Evolutionary conservation across 1,140 invertebrate genomes (phyloP).

Genomic region (Plectrocnemia conspersa): DNA sequence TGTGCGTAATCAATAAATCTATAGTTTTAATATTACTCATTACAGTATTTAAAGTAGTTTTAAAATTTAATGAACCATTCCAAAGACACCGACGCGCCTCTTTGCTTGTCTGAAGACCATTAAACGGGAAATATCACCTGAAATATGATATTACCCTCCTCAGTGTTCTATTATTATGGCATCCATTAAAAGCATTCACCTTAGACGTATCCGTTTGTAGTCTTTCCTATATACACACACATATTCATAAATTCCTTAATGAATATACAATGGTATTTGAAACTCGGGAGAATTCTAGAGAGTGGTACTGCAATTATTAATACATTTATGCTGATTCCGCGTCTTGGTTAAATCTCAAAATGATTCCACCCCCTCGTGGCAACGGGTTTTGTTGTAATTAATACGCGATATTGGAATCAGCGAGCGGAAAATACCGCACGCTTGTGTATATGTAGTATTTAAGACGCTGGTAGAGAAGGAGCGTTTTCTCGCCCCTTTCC

Average conservation of each 20-base stretch:
- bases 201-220: no score
- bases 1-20: not conserved
- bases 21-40: not conserved
- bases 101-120: no score
- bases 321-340: conserved; percentile 27
- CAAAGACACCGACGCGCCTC: no score
- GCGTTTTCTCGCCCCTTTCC: not conserved
- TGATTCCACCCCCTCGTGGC: conserved; percentile 15
- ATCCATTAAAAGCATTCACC: no score
- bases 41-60: not conserved
- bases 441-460: not conserved
- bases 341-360: conserved; percentile 20
- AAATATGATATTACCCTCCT: no score
- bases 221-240: no score
- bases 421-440: conserved; percentile 16
- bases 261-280: conserved; percentile 1
- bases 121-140: conserved; percentile 23
- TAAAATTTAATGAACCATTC: no score
- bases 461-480: no score
- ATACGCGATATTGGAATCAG: conserved; percentile 25
- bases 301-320: conserved; percentile 11
- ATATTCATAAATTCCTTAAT: no score
- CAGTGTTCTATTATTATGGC: no score
- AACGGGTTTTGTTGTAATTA: conserved; percentile 21
- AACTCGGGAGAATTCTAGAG: not conserved